Conservation (phyloP, 2,888 invertebrate species). For the Electrophaes corylata region DNA sequence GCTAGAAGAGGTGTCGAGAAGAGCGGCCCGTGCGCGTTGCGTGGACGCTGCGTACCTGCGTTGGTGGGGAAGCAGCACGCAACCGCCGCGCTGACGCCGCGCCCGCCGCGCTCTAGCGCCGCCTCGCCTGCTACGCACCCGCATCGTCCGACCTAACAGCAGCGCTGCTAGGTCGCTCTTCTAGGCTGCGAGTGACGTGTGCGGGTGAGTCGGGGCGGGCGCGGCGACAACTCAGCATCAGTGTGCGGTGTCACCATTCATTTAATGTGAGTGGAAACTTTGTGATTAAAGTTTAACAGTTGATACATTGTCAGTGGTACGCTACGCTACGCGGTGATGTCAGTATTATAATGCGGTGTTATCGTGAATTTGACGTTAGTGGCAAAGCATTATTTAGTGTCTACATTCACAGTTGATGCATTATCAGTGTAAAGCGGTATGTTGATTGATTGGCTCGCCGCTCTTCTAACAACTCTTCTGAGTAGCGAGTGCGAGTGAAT, state of each 20-base stretch:
- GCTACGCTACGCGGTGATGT: no score
- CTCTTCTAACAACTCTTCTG: no score
- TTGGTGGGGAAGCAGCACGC: slow-evolving; percentile 86
- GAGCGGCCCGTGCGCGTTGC: slow-evolving; percentile 92
- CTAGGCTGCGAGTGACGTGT: not conserved
- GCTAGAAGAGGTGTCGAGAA: slow-evolving; percentile 95
- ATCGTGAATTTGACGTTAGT: no score
- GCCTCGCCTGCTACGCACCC: slow-evolving; percentile 46
- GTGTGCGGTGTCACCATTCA: not conserved
- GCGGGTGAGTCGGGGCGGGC: not conserved
- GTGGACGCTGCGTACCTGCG: slow-evolving; percentile 94
- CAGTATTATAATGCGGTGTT: no score
- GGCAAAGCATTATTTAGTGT: no score
- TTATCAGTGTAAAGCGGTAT: no score
- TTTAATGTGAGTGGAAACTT: not conserved
- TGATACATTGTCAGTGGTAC: no score
- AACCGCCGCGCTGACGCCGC: slow-evolving; percentile 60
- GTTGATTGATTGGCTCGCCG: no score
- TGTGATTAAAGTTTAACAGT: not conserved
- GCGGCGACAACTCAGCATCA: not conserved
- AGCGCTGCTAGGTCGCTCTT: slow-evolving; percentile 22
- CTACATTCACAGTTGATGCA: no score
- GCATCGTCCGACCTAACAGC: slow-evolving; percentile 36
- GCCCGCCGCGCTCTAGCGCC: slow-evolving; percentile 46
- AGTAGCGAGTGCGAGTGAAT: no score